These are phyloP conservation scores for Ptyas mucosa DNA, from an alignment of 2,113 vertebrate species.

Conservation along the genomic window DNA sequence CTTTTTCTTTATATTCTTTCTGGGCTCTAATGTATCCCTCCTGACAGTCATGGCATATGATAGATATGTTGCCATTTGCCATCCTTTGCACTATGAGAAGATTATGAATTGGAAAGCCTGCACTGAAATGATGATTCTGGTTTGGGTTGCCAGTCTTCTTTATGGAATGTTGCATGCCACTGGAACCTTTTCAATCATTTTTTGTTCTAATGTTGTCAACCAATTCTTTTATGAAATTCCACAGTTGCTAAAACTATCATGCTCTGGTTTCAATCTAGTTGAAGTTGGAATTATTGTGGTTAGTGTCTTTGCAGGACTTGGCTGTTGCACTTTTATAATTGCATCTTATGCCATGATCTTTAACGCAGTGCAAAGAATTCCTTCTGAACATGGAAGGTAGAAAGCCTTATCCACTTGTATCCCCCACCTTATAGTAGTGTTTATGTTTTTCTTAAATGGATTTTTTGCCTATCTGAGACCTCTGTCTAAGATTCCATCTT, in stretches of 20 bases:
- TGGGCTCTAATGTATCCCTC: no score
- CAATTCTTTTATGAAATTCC: background rate
- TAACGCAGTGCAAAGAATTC: background rate
- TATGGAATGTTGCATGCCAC: background rate
- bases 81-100: no score
- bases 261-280: background rate
- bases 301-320: background rate
- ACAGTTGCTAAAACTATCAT: background rate
- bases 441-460: background rate
- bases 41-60: no score
- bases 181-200: background rate
- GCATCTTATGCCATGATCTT: background rate
- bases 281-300: background rate
- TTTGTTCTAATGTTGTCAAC: background rate
- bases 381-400: background rate
- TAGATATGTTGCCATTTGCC: no score
- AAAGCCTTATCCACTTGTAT: background rate
- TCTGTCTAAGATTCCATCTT: background rate
- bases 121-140: background rate
- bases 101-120: slow-evolving; percentile 17
- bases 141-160: background rate
- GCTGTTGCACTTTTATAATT: background rate
- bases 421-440: background rate
- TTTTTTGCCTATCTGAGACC: background rate
- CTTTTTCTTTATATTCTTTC: no score